phyloP scores from a whole-genome alignment of 2,888 invertebrate genomes.

The Amblyteles armatorius region DNA sequence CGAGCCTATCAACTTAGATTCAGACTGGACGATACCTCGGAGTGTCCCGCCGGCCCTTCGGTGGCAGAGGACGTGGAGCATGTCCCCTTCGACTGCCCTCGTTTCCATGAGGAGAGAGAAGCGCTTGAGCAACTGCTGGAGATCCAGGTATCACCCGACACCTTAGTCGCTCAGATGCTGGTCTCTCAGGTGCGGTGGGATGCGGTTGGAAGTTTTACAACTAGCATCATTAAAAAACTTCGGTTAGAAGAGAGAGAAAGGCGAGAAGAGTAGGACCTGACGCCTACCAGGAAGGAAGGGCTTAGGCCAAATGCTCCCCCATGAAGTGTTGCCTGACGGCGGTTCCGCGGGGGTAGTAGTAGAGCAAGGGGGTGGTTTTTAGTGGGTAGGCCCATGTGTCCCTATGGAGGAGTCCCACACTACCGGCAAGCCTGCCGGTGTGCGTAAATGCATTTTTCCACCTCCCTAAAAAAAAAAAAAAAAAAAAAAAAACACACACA shows the following conservation, averaged over 20 bases:
- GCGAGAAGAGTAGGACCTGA: conserved; percentile 16
- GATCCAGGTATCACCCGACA: no score
- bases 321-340: no score
- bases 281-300: background rate
- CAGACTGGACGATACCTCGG: conserved; percentile 39
- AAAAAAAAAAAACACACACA: no score
- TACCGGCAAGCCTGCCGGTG: no score
- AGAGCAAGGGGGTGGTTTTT: no score
- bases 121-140: no score
- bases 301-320: background rate
- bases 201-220: conserved; percentile 1
- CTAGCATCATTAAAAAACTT: background rate
- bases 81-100: no score
- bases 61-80: background rate
- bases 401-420: no score
- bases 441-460: background rate
- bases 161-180: conserved; percentile 20
- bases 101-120: conserved; percentile 22
- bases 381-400: no score
- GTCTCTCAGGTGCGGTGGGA: conserved; percentile 43
- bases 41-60: conserved; percentile 48
- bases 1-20: conserved; percentile 32
- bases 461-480: conserved; percentile 16
- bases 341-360: no score
- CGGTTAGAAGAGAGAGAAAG: background rate